Percentiles rank a stretch among this genome's conserved stretches.
Conservation (phyloP, 2,888 invertebrate species). For the Stratiomys singularior region DNA sequence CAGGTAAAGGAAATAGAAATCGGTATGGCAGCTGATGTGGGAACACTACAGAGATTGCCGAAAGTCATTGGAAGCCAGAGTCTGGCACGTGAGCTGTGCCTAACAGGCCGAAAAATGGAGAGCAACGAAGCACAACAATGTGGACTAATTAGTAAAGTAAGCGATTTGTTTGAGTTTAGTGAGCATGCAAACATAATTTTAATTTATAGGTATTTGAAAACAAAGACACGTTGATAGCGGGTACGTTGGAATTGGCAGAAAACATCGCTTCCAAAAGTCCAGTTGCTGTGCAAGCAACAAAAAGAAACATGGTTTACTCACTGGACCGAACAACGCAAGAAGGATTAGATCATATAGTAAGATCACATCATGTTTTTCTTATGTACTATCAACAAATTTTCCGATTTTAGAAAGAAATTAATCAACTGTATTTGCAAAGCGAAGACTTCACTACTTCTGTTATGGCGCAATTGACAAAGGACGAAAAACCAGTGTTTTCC, state of each 20-base stretch:
- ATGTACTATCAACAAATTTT: conserved; percentile 49
- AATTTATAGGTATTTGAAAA: conserved; percentile 60
- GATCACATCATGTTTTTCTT: conserved; percentile 59
- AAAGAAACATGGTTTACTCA: conserved; percentile 84
- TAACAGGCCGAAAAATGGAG: conserved; percentile 83
- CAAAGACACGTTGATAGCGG: conserved; percentile 70
- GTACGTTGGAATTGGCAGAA: conserved; percentile 79
- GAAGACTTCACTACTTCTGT: conserved; percentile 88
- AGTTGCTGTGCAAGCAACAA: conserved; percentile 93
- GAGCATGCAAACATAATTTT: conserved; percentile 52
- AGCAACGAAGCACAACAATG: conserved; percentile 82
- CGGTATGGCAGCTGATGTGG: conserved; percentile 96
- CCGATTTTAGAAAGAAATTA: conserved; percentile 76
- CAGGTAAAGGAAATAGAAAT: conserved; percentile 87
- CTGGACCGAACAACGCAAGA: conserved; percentile 88
- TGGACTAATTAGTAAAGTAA: conserved; percentile 86
- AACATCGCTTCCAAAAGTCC: conserved; percentile 90
- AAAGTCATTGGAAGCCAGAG: conserved; percentile 89
- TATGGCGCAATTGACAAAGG: conserved; percentile 77
- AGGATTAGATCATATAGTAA: conserved; percentile 91
- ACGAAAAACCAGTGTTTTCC: conserved; percentile 77
- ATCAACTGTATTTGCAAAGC: conserved; percentile 89
- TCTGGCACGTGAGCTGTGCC: conserved; percentile 86
- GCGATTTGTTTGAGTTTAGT: conserved; percentile 54
- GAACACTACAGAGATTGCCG: conserved; percentile 91